A percentile compares a stretch with the other conserved stretches of the same genome.
phyloP scores from a whole-genome alignment of 2,113 vertebrate species.

The Sula dactylatra region DNA sequence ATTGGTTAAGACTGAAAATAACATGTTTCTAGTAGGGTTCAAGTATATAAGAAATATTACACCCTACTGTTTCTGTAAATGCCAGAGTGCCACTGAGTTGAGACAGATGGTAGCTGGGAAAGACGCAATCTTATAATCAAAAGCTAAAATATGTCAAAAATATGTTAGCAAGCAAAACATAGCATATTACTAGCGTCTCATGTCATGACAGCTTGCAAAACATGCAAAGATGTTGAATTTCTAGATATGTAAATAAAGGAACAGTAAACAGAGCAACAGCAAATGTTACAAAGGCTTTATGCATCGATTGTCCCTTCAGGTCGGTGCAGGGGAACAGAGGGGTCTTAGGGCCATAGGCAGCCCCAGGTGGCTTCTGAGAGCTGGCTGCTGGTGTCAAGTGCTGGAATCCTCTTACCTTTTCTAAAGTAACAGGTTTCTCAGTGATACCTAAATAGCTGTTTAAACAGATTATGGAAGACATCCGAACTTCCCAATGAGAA shows the following conservation, averaged over 20 bases:
- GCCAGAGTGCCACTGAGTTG: slow-evolving; percentile 73
- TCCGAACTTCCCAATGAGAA: slow-evolving; percentile 66
- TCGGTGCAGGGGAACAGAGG: not conserved
- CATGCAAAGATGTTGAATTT: slow-evolving; percentile 70
- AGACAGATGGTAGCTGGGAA: slow-evolving; percentile 84
- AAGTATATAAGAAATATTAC: slow-evolving; percentile 76
- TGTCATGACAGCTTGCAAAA: slow-evolving; percentile 84
- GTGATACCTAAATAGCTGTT: slow-evolving; percentile 67
- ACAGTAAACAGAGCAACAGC: slow-evolving; percentile 52
- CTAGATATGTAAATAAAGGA: slow-evolving; percentile 74
- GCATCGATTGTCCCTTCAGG: not conserved
- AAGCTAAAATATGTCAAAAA: slow-evolving; percentile 84
- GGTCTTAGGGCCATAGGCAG: not conserved
- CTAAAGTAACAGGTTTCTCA: slow-evolving; percentile 51
- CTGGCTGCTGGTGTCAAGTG: not conserved
- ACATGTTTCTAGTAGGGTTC: slow-evolving; percentile 73
- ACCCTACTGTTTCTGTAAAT: slow-evolving; percentile 80
- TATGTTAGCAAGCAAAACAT: slow-evolving; percentile 81
- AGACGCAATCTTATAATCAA: slow-evolving; percentile 80
- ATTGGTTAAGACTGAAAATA: slow-evolving; percentile 78
- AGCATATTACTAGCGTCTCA: slow-evolving; percentile 72
- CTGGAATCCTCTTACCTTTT: slow-evolving; percentile 62
- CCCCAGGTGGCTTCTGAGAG: slow-evolving; percentile 43
- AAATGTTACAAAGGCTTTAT: not conserved
- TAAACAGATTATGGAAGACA: slow-evolving; percentile 70